These are phyloP conservation scores for Eupsilia transversa DNA, from an alignment of 2,888 invertebrate species.

Conservation along the genomic window DNA sequence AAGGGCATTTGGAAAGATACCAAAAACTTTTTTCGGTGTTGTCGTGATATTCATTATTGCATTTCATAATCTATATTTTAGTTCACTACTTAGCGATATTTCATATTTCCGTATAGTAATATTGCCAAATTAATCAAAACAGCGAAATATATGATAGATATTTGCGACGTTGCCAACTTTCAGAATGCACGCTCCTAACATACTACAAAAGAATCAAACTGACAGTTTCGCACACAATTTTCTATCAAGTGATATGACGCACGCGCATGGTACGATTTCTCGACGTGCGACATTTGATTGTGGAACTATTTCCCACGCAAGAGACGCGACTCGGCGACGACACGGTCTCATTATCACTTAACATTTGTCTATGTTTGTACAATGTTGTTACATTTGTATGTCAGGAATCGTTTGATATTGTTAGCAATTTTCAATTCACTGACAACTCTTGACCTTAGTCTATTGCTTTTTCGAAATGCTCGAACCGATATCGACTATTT, in stretches of 20 bases:
- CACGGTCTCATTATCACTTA: constrained; percentile 44
- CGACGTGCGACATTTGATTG: constrained; percentile 53
- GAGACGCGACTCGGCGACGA: constrained; percentile 26
- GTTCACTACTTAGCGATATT: no score
- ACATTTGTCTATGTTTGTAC: constrained; percentile 49
- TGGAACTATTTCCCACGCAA: constrained; percentile 51
- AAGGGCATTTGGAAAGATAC: no score
- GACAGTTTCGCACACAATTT: constrained; percentile 57
- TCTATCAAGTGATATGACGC: constrained; percentile 49
- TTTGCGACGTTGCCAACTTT: no score
- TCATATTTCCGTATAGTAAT: no score
- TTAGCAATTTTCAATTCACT: not conserved
- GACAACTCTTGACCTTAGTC: no score
- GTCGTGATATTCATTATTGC: no score
- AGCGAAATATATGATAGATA: no score
- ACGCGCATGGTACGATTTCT: constrained; percentile 48
- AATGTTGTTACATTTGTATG: constrained; percentile 9
- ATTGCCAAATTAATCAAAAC: no score
- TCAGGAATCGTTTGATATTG: constrained; percentile 24
- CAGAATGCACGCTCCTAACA: no score
- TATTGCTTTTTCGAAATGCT: not conserved
- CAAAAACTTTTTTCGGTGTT: no score
- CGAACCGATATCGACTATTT: not conserved
- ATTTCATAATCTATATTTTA: no score
- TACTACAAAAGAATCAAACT: constrained; percentile 35